Evolutionary conservation across 1,140 invertebrate species (phyloP).

Genomic region (Apis laboriosa): DNA sequence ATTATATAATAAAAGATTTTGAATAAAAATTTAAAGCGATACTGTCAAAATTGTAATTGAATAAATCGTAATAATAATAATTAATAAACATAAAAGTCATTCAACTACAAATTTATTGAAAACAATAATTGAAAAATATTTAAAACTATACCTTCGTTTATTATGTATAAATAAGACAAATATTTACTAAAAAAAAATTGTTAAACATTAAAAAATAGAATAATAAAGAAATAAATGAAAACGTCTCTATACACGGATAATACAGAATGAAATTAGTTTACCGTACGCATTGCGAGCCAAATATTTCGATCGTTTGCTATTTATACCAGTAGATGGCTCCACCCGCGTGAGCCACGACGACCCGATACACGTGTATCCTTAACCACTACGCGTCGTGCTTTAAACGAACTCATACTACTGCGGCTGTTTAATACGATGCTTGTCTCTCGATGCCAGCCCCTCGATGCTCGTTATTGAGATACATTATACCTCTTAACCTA

Average conservation of each 20-base stretch:
- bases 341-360: conserved; percentile 22
- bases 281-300: conserved; percentile 32
- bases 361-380: conserved; percentile 22
- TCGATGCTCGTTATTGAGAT: background rate
- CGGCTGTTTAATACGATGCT: background rate
- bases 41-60: too few relatives aligned
- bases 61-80: too few relatives aligned
- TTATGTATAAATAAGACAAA: background rate
- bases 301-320: conserved; percentile 29
- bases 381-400: background rate
- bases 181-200: too few relatives aligned
- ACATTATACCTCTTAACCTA: background rate
- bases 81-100: too few relatives aligned
- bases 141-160: too few relatives aligned
- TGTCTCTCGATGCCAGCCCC: too few relatives aligned
- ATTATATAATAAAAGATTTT: too few relatives aligned
- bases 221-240: too few relatives aligned
- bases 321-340: conserved; percentile 59
- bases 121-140: too few relatives aligned
- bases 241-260: conserved; percentile 28
- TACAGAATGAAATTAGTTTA: conserved; percentile 54
- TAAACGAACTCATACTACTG: conserved; percentile 15
- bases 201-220: too few relatives aligned
- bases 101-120: too few relatives aligned
- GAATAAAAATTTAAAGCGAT: too few relatives aligned